phyloP scores from a whole-genome alignment of 2,113 vertebrate species.

The Oreochromis spilurus region DNA sequence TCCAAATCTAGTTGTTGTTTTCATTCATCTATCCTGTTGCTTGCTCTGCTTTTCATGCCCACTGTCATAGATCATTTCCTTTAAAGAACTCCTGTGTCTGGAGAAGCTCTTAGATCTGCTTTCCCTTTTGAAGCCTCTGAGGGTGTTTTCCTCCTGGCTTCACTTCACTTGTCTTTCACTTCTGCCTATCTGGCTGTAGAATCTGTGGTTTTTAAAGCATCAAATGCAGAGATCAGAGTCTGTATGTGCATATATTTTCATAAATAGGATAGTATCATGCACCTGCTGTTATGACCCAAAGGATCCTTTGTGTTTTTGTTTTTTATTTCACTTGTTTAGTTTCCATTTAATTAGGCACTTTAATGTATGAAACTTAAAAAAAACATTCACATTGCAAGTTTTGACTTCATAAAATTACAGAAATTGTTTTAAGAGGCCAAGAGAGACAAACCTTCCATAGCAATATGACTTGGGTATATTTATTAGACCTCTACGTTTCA shows the following conservation, averaged over 20 bases:
- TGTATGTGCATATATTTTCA: not conserved
- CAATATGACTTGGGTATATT: not conserved
- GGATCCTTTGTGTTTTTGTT: not conserved
- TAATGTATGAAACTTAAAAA: not conserved
- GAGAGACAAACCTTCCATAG: not conserved
- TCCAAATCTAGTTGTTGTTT: not conserved
- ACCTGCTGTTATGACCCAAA: not conserved
- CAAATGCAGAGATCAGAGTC: not conserved
- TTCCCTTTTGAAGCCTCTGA: conserved; percentile 46
- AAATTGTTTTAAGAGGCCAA: not conserved
- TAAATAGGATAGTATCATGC: not conserved
- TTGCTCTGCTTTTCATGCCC: not conserved
- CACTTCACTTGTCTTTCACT: not conserved
- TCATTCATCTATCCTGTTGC: conserved; percentile 37
- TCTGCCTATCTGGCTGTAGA: not conserved
- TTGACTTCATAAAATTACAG: not conserved
- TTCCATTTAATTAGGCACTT: not conserved
- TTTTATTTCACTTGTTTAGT: not conserved
- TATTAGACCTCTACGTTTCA: not conserved
- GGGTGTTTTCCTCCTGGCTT: conserved; percentile 38
- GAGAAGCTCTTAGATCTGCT: conserved; percentile 37
- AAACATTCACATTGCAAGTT: not conserved
- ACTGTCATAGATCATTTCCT: conserved; percentile 9
- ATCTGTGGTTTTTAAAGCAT: not conserved
- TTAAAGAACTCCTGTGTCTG: not conserved